Base-by-base conservation (phyloP, 2,113 vertebrate species). In the Eptesicus fuscus region DNA sequence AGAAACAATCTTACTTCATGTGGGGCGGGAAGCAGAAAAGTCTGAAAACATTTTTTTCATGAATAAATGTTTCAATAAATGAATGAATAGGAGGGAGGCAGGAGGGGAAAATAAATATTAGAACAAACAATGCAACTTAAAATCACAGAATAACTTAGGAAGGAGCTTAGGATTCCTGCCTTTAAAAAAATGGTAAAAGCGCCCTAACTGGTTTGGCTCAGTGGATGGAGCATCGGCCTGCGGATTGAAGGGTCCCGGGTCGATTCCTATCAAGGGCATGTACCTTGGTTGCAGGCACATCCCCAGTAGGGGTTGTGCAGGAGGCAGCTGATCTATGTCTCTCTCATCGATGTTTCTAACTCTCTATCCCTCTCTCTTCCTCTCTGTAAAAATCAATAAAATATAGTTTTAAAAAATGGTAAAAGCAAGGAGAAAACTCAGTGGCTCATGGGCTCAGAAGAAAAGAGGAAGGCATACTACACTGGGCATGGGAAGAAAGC, bases 51-150 rank as follows among this genome's bases (percentile, higher is more conserved):
- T 53, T 89, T 82, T 96, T 56, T 49, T 76, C 18, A 6, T 35
- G 76, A 88, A 91, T 42, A 96, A 80, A 92, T 65, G 30, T 90
- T 97, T 95, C 79, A 61, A 77, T 80, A 49, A 87, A 93, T 93
- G 70, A 83, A 86, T 84, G 88, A 90, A 94, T 89, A 10, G 49
- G 53, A 74, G 35, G 28, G n/a, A 92, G 32, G 40, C 20, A 74
- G 23, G 63, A 87, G 86, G 79, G 40, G 83, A 49, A 96, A 95
- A 87, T 70, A 56, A 86, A 85, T 35, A 93, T 67, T 59, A 94
- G 82, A 78, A 90, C 77, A 79, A 97, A 90, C 56, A 87, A 95
- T 84, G 67, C 40, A 91, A 87, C 35, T 65, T n/a, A 70, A 40
- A 61, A 73, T 93, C 44, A 83, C 1, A 83, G 69, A 87, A 79